Conservation (phyloP, 2,888 invertebrate genomes). For the Eurois occulta region DNA sequence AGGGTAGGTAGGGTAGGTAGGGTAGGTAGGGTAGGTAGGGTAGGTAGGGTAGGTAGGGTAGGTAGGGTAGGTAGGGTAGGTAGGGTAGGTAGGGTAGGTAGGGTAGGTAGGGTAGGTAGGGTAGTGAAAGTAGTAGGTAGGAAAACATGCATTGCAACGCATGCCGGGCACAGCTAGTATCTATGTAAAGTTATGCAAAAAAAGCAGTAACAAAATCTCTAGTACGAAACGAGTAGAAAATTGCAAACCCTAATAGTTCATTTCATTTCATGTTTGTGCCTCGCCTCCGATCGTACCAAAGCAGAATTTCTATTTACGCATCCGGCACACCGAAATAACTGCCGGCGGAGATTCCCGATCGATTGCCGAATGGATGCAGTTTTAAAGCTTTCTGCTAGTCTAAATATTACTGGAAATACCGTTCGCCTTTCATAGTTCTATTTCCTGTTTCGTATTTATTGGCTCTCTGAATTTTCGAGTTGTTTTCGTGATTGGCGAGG, state of each 20-base stretch:
- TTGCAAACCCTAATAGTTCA: slow-evolving; percentile 16
- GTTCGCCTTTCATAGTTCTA: slow-evolving; percentile 34
- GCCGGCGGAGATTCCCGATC: slow-evolving; percentile 60
- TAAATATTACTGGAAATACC: slow-evolving; percentile 48
- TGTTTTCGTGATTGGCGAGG: slow-evolving; percentile 31
- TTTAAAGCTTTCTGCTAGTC: slow-evolving; percentile 38
- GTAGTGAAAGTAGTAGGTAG: too few species aligned
- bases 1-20: too few species aligned
- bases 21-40: too few species aligned
- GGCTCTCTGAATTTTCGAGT: slow-evolving; percentile 13
- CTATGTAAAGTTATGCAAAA: too few species aligned
- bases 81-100: too few species aligned
- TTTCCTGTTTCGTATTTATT: slow-evolving; percentile 43
- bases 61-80: too few species aligned
- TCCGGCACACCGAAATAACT: slow-evolving; percentile 54
- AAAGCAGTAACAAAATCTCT: background rate
- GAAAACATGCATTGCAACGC: too few species aligned
- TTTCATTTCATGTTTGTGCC: background rate
- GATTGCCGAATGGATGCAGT: slow-evolving; percentile 62
- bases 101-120: too few species aligned
- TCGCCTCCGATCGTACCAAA: background rate
- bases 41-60: too few species aligned
- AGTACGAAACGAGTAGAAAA: slow-evolving; percentile 3
- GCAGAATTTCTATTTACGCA: slow-evolving; percentile 51
- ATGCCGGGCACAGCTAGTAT: too few species aligned